A percentile compares a stretch with the other conserved stretches of the same genome.
Conservation (phyloP, 2,113 vertebrate genomes). For the Dromiciops gliroides region DNA sequence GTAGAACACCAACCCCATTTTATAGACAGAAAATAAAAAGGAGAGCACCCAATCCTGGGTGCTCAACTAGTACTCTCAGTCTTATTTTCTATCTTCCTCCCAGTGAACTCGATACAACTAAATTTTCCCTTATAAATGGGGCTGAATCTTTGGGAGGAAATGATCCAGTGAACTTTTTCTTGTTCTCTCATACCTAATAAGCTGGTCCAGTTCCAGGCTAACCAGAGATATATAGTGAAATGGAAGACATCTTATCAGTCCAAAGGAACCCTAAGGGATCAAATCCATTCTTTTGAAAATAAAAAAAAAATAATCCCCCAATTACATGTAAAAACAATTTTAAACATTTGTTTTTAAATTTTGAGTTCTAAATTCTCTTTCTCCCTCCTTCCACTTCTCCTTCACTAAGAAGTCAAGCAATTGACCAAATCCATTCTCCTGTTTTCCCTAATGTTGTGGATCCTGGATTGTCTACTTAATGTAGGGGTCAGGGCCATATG, state of each 20-base stretch:
- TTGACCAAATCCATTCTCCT: background rate
- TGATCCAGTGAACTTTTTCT: background rate
- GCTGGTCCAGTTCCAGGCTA: background rate
- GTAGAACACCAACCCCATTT: background rate
- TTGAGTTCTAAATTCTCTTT: background rate
- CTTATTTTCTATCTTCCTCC: background rate
- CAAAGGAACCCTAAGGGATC: conserved; percentile 7
- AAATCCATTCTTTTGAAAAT: background rate
- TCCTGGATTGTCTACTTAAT: background rate
- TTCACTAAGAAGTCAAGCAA: background rate
- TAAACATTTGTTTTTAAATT: too few species aligned
- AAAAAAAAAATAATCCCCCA: too few species aligned
- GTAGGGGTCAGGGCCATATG: background rate
- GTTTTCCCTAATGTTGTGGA: background rate
- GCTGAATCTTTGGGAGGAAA: background rate
- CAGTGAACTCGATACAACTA: background rate
- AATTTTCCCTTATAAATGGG: background rate
- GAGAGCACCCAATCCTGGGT: too few species aligned
- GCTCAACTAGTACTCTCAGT: too few species aligned
- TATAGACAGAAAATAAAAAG: background rate
- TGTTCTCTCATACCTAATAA: background rate
- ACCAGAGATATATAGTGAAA: background rate
- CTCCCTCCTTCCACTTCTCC: too few species aligned
- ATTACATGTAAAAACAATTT: too few species aligned
- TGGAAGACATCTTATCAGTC: background rate